Conservation (phyloP, 1,140 invertebrate genomes). For the Plectrocnemia conspersa region DNA sequence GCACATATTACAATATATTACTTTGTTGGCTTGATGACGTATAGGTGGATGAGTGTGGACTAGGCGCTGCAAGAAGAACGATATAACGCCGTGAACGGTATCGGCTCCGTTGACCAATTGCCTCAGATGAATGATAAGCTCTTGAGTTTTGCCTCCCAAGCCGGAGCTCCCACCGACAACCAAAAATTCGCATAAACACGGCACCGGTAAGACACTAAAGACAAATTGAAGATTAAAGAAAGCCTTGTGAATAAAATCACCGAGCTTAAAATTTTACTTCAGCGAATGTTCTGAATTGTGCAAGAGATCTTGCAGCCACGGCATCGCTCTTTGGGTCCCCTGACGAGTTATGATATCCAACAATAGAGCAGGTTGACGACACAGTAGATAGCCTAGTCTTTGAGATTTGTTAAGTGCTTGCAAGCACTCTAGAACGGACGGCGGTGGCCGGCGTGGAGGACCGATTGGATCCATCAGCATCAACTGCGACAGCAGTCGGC, state of each 20-base stretch:
- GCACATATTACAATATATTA: constrained; percentile 20
- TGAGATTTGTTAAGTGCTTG: constrained; percentile 71
- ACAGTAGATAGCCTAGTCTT: constrained; percentile 85
- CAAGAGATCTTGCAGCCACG: constrained; percentile 92
- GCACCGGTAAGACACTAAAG: constrained; percentile 79
- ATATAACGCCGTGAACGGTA: constrained; percentile 73
- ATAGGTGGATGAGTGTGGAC: constrained; percentile 75
- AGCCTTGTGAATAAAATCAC: background rate
- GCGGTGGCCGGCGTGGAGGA: constrained; percentile 72
- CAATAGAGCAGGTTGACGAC: constrained; percentile 87
- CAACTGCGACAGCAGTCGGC: constrained; percentile 76
- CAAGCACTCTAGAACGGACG: constrained; percentile 73
- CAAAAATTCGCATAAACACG: constrained; percentile 94
- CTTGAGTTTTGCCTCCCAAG: constrained; percentile 63
- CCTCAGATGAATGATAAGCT: constrained; percentile 73
- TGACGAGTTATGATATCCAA: constrained; percentile 88
- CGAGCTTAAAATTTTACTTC: constrained; percentile 45
- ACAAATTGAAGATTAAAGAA: background rate
- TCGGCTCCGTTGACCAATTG: constrained; percentile 59
- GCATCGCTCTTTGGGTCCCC: constrained; percentile 88
- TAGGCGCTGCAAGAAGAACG: constrained; percentile 84
- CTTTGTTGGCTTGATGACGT: constrained; percentile 63
- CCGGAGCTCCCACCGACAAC: constrained; percentile 65
- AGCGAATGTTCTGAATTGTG: constrained; percentile 86
- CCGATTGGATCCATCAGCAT: constrained; percentile 82